Percentiles rank a stretch among this genome's conserved stretches.
phyloP scores from a whole-genome alignment of 2,113 vertebrate genomes.

The Oncorhynchus kisutch region DNA sequence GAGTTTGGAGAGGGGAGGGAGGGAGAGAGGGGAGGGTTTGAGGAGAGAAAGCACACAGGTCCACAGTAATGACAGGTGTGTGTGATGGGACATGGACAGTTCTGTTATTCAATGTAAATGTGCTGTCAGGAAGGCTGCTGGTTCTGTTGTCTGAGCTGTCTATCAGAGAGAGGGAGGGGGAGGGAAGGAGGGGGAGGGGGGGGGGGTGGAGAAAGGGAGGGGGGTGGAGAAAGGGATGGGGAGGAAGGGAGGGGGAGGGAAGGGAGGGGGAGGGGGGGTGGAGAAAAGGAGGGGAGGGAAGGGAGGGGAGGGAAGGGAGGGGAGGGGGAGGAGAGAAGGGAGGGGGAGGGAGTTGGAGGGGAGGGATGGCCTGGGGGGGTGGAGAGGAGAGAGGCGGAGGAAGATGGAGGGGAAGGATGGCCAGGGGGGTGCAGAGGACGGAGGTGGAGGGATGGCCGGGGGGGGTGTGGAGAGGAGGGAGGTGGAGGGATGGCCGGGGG shows the following conservation, averaged over 20 bases:
- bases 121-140: conserved; percentile 64
- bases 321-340: fast-evolving
- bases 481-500: fast-evolving
- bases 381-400: too few relatives aligned
- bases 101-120: conserved; percentile 75
- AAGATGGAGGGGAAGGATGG: too few relatives aligned
- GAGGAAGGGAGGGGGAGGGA: conserved; percentile 17
- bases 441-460: too few relatives aligned
- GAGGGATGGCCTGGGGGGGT: too few relatives aligned
- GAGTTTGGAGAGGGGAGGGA: conserved; percentile 1
- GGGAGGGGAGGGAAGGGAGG: fast-evolving
- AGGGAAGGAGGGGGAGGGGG: too few relatives aligned
- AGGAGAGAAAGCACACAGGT: neutral
- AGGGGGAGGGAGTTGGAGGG: fast-evolving
- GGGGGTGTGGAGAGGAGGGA: too few relatives aligned
- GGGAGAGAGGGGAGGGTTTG: conserved; percentile 17
- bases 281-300: too few relatives aligned
- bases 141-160: conserved; percentile 68
- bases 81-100: conserved; percentile 10
- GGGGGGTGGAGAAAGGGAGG: too few relatives aligned
- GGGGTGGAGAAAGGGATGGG: too few relatives aligned
- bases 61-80: conserved; percentile 31
- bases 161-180: conserved; percentile 47
- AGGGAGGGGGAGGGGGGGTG: too few relatives aligned
- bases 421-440: too few relatives aligned